phyloP scores from a whole-genome alignment of 2,888 invertebrate species.

The Brachypalpus laphriformis region DNA sequence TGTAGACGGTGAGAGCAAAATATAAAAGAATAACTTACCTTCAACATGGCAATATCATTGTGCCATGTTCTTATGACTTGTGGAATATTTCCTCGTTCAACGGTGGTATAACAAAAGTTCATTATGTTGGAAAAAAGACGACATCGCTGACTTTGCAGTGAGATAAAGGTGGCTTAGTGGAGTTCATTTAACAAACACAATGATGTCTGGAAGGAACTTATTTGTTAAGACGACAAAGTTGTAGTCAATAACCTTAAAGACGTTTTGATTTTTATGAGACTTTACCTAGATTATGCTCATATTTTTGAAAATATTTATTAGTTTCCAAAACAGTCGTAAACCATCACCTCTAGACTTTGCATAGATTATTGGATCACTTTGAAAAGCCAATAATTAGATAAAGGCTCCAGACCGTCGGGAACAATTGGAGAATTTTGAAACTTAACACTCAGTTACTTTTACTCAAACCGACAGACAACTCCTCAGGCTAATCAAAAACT shows the following conservation, averaged over 20 bases:
- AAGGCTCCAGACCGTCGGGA: constrained; percentile 33
- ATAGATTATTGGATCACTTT: not conserved
- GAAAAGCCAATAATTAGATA: not conserved
- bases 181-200: constrained; percentile 40
- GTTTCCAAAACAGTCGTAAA: constrained; percentile 3
- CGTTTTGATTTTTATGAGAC: not conserved
- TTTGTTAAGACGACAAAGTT: not conserved
- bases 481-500: constrained; percentile 62
- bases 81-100: not conserved
- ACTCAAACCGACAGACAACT: constrained; percentile 18
- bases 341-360: not conserved
- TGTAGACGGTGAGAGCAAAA: not conserved
- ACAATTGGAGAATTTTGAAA: constrained; percentile 25
- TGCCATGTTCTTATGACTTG: constrained; percentile 37
- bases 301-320: not conserved
- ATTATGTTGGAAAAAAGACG: not conserved
- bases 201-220: constrained; percentile 31
- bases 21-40: constrained; percentile 37
- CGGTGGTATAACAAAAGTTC: constrained; percentile 27
- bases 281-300: not conserved
- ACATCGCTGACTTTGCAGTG: not conserved
- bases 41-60: constrained; percentile 38
- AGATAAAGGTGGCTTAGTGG: constrained; percentile 14
- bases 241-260: not conserved
- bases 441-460: constrained; percentile 38